Evolutionary conservation across 2,888 invertebrate genomes (phyloP).

Genomic region (Chrysolina oricalcia): DNA sequence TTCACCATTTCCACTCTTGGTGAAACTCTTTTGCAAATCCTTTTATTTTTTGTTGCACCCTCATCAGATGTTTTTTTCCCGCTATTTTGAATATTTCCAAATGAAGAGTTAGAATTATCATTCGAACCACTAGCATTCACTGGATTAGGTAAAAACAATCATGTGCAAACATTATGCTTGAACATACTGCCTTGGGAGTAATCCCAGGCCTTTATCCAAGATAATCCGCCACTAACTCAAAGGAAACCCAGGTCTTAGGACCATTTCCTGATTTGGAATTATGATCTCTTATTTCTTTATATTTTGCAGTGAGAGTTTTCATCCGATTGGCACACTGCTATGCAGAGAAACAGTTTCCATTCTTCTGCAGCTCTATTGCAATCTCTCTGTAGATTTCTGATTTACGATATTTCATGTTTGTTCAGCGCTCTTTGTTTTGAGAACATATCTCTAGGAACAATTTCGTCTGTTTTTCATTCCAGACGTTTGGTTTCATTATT

Average conservation of each 20-base stretch:
- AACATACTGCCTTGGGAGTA: slow-evolving; percentile 5
- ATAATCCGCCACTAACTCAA: slow-evolving; percentile 1
- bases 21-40: background rate
- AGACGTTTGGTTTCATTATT: no score
- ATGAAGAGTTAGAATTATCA: no score
- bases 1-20: slow-evolving; percentile 15
- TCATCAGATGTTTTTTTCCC: background rate
- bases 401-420: no score
- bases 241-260: background rate
- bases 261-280: slow-evolving; percentile 1
- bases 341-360: background rate
- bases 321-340: background rate
- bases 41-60: background rate
- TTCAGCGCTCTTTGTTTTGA: no score
- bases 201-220: slow-evolving; percentile 9
- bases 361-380: no score
- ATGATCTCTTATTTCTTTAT: slow-evolving; percentile 1
- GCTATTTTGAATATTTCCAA: no score
- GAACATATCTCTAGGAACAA: no score
- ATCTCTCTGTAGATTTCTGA: no score
- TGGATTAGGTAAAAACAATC: background rate
- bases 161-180: background rate
- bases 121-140: background rate
- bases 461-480: no score
- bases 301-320: slow-evolving; percentile 3